Base-by-base conservation (phyloP, 2,888 invertebrate genomes). In the Eristalis intricaria region DNA sequence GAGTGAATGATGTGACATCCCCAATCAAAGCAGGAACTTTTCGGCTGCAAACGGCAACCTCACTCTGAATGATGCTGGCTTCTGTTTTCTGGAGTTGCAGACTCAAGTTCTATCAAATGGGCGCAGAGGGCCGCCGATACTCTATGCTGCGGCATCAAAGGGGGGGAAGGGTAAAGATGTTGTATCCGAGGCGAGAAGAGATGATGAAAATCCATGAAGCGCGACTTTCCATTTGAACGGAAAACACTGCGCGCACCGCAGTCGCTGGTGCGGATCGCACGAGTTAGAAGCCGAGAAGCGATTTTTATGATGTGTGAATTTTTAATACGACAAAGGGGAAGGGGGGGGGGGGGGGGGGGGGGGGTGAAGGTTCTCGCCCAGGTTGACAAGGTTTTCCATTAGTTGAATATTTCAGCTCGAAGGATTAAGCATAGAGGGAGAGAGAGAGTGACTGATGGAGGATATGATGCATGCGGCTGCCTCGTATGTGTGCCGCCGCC, bases 281-380 rank as follows among this genome's bases (percentile, higher is more conserved):
- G 60, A 40, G 40, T 60, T 43, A 71, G 71, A 65, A 43, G 76
- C n/a, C 15, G 35, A 23, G 35, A 23, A 69, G 19, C 64, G 71
- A 71, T 71, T 82, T 86, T 79, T 86, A 70, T 86, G 86, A 86
- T 82, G 86, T 86, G 86, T 86, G 78, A 82, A 78, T 78, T 86
- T 86, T 82, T 82, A 86, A 86, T 86, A 86, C 83, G 82, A 11
- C 64, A 80, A 61, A 32, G 58, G 60, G n/a, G n/a, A n/a, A n/a
- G n/a, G n/a, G n/a, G n/a, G n/a, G n/a, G n/a, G n/a, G n/a, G n/a
- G n/a, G n/a, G n/a, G n/a, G n/a, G n/a, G n/a, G 3, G 32, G 15
- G 79, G 64, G 70, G 68, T 69, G 56, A 65, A 65, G 26, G 43
- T 76, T 0, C 22, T 58, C 23, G 23, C 26, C 26, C 66, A 13